A percentile compares a stretch with the other conserved stretches of the same genome.
Evolutionary conservation across 2,113 vertebrate species (phyloP).

Genomic region (Mus pahari): DNA sequence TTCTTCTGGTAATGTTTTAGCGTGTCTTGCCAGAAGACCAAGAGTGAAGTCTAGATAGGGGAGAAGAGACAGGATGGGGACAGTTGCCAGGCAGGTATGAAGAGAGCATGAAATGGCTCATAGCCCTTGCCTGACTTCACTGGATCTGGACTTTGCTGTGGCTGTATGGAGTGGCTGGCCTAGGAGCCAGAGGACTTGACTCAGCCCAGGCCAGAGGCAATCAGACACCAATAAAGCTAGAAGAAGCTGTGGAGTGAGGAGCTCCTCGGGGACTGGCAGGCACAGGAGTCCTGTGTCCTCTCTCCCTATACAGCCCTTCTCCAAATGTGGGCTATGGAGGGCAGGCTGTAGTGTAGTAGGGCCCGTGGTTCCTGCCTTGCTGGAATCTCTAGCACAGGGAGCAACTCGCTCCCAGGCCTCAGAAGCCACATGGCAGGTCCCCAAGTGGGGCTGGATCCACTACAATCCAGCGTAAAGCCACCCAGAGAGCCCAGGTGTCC

Average conservation of each 20-base stretch:
- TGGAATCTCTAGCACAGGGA: neutral
- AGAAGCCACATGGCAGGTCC: slow-evolving; percentile 52
- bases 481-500: slow-evolving; percentile 65
- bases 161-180: neutral
- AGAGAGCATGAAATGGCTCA: neutral
- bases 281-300: neutral
- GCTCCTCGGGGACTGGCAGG: neutral
- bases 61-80: neutral
- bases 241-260: neutral
- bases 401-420: slow-evolving; percentile 63
- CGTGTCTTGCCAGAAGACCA: slow-evolving; percentile 30
- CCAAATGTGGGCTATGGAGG: slow-evolving; percentile 52
- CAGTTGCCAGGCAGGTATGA: neutral
- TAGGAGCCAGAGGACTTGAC: neutral
- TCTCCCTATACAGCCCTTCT: slow-evolving; percentile 34
- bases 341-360: neutral
- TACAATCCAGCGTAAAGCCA: slow-evolving; percentile 27
- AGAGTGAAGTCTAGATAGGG: neutral
- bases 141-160: neutral
- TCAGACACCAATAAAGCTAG: slow-evolving; percentile 3
- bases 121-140: neutral
- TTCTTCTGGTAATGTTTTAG: slow-evolving; percentile 31
- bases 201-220: neutral
- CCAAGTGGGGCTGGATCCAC: slow-evolving; percentile 67
- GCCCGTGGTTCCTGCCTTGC: slow-evolving; percentile 6